These are phyloP conservation scores for Cotesia typhae DNA, from an alignment of 1,140 invertebrate genomes.

Conservation along the genomic window DNA sequence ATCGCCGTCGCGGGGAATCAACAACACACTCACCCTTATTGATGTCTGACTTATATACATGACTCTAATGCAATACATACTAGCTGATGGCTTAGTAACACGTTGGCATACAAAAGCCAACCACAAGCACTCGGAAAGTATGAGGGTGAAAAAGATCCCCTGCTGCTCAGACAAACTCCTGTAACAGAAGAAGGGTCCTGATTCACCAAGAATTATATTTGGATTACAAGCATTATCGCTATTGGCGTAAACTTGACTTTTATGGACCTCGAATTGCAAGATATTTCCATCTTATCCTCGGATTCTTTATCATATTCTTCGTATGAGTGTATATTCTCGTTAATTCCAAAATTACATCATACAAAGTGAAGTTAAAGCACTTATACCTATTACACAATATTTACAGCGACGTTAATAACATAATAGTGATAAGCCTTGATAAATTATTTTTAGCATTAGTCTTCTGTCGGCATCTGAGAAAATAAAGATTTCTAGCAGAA, in stretches of 20 bases:
- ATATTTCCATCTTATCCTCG: not conserved
- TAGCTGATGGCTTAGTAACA: not conserved
- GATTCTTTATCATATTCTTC: not conserved
- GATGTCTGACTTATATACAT: conserved; percentile 11
- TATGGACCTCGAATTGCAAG: conserved; percentile 54
- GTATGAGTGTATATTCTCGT: too few relatives aligned
- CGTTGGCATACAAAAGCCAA: conserved; percentile 21
- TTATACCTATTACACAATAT: not conserved
- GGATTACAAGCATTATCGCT: conserved; percentile 66
- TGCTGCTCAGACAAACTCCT: conserved; percentile 37
- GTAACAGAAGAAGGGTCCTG: conserved; percentile 28
- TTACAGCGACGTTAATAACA: not conserved
- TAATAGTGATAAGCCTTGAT: conserved; percentile 24
- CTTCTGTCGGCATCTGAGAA: conserved; percentile 35
- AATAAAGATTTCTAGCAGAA: conserved; percentile 48
- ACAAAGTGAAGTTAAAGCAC: not conserved
- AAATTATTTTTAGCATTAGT: conserved; percentile 30
- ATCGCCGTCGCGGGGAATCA: not conserved
- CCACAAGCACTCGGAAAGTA: conserved; percentile 32
- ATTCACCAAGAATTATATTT: conserved; percentile 64
- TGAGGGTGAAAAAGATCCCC: conserved; percentile 25
- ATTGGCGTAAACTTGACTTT: conserved; percentile 64
- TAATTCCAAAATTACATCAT: not conserved
- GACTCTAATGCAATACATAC: not conserved
- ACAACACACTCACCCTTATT: conserved; percentile 6